phyloP scores from a whole-genome alignment of 2,888 invertebrate genomes.

The Odontomyia ornata region DNA sequence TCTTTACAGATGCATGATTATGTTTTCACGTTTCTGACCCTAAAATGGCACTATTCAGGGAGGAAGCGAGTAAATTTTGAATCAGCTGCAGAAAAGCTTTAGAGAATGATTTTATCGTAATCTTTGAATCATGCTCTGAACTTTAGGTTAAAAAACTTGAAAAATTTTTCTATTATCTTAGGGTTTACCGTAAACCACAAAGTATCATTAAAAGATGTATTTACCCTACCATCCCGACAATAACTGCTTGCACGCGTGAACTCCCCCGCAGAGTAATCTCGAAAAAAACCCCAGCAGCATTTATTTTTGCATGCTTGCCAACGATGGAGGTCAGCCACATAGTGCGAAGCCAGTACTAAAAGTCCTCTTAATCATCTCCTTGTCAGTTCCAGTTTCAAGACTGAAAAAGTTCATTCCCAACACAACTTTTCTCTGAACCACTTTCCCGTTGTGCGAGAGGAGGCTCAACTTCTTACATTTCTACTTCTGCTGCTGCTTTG shows the following conservation, averaged over 20 bases:
- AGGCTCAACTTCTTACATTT: neutral
- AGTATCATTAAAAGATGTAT: neutral
- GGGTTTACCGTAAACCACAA: no score
- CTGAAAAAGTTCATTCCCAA: neutral
- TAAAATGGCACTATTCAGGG: neutral
- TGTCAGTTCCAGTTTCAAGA: neutral
- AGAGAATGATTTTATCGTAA: no score
- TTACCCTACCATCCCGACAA: neutral
- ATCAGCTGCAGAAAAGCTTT: neutral
- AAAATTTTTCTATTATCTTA: no score
- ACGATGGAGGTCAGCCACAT: neutral
- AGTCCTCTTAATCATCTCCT: conserved; percentile 8
- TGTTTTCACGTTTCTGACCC: no score
- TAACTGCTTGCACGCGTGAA: neutral
- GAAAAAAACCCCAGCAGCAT: neutral
- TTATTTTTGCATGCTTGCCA: neutral
- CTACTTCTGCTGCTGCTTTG: no score
- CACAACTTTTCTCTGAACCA: neutral
- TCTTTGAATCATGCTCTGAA: no score
- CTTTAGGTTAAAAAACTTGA: no score
- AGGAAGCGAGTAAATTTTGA: neutral
- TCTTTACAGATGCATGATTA: no score
- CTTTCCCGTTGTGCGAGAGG: neutral
- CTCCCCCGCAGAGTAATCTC: neutral
- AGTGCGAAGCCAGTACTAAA: neutral